Conservation (phyloP, 2,113 vertebrate genomes). For the Cygnus buccinator region DNA sequence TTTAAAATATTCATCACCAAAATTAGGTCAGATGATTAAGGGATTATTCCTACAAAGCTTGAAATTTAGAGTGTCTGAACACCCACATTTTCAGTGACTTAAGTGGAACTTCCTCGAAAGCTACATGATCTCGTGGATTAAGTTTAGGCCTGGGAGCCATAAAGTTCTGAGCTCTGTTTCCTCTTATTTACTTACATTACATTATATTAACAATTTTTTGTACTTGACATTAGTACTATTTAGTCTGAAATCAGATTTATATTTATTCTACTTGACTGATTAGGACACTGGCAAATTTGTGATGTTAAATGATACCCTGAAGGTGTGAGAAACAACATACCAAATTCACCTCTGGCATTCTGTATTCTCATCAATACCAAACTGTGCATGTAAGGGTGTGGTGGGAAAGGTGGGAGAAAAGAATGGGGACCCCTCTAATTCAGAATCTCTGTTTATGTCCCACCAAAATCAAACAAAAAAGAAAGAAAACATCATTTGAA, state of each 20-base stretch:
- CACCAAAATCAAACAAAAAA: neutral
- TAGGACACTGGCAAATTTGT: neutral
- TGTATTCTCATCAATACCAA: neutral
- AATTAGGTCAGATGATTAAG: slow-evolving; percentile 71
- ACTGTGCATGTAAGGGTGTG: neutral
- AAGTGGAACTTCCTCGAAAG: slow-evolving; percentile 33
- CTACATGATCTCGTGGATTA: neutral
- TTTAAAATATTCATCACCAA: slow-evolving; percentile 69
- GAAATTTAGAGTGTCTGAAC: slow-evolving; percentile 51
- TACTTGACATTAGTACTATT: neutral
- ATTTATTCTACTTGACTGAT: neutral
- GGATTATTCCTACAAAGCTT: slow-evolving; percentile 57
- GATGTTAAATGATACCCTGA: neutral
- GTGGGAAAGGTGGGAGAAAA: neutral
- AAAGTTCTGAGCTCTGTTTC: neutral
- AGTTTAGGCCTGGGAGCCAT: neutral
- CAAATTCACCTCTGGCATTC: neutral
- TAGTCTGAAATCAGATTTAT: neutral
- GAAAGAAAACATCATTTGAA: neutral
- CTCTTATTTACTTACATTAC: neutral
- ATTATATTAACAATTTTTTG: neutral
- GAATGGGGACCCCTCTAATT: neutral
- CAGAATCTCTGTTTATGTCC: neutral
- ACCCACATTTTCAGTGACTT: slow-evolving; percentile 7
- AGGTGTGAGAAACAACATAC: neutral